phyloP scores from a whole-genome alignment of 2,797 vertebrate species.

The Sparus aurata region DNA sequence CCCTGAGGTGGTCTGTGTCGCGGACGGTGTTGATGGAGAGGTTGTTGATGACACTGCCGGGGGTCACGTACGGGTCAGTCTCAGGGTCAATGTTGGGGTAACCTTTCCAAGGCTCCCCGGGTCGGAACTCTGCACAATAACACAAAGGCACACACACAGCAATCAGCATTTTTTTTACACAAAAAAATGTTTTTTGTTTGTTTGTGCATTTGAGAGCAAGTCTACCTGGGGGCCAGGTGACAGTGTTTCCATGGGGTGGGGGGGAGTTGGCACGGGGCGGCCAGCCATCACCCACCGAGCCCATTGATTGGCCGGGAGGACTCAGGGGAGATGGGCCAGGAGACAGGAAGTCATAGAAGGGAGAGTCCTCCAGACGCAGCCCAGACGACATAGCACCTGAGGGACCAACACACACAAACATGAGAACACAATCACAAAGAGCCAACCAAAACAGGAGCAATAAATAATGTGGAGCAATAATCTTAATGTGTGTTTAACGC shows the following conservation, averaged over 20 bases:
- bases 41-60: conserved; percentile 99
- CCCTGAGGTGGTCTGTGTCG: conserved; percentile 99
- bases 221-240: conserved; percentile 98
- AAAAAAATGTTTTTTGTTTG: background rate
- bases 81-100: conserved; percentile 99
- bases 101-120: conserved; percentile 99
- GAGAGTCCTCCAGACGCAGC: conserved; percentile 97
- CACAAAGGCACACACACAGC: background rate
- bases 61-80: conserved; percentile 99
- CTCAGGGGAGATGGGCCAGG: conserved; percentile 96
- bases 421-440: background rate
- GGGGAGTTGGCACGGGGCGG: conserved; percentile 99
- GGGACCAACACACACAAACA: background rate
- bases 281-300: conserved; percentile 98
- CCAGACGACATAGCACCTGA: conserved; percentile 99
- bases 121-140: conserved; percentile 92
- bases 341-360: conserved; percentile 96
- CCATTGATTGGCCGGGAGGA: conserved; percentile 90
- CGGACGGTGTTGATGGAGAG: conserved; percentile 99
- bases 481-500: too few relatives aligned
- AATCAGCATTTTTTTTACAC: conserved; percentile 8
- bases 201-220: background rate
- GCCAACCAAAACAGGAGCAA: background rate
- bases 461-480: too few relatives aligned
- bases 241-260: conserved; percentile 95